These are phyloP conservation scores for Cataglyphis altisquamis DNA, from an alignment of 2,888 invertebrate species.

Conservation along the genomic window DNA sequence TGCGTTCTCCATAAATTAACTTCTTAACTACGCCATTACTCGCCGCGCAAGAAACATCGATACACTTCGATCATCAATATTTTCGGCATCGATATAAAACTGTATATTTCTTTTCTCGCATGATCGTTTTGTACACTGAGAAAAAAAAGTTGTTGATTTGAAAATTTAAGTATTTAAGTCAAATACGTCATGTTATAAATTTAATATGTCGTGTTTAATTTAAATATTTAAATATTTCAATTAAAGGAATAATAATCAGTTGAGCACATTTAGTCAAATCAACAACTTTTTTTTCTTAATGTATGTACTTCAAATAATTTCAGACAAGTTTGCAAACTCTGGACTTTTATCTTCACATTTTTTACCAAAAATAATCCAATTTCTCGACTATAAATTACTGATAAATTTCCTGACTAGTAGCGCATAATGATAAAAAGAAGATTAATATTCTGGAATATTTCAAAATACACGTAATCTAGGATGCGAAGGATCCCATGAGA, in stretches of 20 bases:
- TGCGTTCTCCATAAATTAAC: constrained; percentile 47
- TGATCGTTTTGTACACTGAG: no score
- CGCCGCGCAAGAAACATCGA: neutral
- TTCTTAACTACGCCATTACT: constrained; percentile 29
- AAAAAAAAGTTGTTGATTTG: no score
- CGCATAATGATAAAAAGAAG: neutral
- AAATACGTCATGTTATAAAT: no score
- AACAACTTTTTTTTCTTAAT: neutral
- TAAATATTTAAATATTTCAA: no score
- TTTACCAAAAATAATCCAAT: neutral
- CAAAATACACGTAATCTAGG: neutral
- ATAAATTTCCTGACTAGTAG: neutral
- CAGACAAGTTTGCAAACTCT: neutral
- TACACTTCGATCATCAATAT: neutral
- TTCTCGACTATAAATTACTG: neutral
- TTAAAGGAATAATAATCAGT: no score
- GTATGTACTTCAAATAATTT: constrained; percentile 7
- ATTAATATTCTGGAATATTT: neutral
- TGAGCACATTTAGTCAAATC: no score
- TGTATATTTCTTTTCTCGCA: neutral
- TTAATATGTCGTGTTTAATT: no score
- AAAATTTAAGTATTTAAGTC: no score
- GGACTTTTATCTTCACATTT: neutral
- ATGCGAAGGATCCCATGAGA: neutral
- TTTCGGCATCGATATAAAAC: neutral